These are phyloP conservation scores for Pseudochaenichthys georgianus DNA, from an alignment of 2,797 vertebrate species.

Conservation along the genomic window DNA sequence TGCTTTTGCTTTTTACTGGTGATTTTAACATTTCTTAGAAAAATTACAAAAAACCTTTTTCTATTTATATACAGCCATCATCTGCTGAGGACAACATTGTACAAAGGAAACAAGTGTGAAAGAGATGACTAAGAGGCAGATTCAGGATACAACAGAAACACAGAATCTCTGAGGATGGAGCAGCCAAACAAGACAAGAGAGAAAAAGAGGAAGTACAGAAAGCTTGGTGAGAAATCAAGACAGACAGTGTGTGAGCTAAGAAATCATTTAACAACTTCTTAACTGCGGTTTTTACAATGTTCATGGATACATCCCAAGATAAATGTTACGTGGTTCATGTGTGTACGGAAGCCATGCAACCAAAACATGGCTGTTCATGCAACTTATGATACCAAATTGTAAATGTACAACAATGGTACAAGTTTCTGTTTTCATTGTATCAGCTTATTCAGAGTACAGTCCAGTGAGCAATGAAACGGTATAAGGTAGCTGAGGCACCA, in stretches of 20 bases:
- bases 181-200: slow-evolving; percentile 1
- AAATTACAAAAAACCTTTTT: slow-evolving; percentile 64
- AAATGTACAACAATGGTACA: neutral
- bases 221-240: slow-evolving; percentile 13
- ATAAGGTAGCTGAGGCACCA: too few relatives aligned
- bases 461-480: neutral
- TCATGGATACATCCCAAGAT: neutral
- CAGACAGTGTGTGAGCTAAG: neutral
- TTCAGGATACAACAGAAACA: slow-evolving; percentile 12
- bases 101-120: slow-evolving; percentile 10
- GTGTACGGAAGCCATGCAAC: neutral
- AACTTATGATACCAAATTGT: neutral
- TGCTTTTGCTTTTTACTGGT: slow-evolving; percentile 27
- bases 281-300: slow-evolving; percentile 1
- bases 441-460: neutral
- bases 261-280: neutral
- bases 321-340: neutral
- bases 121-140: neutral
- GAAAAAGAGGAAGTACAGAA: slow-evolving; percentile 1
- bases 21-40: slow-evolving; percentile 52
- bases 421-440: neutral
- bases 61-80: slow-evolving; percentile 19
- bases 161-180: neutral
- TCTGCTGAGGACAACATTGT: slow-evolving; percentile 26
- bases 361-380: neutral